phyloP scores from a whole-genome alignment of 30 jellyfish, hydroid and myxozoan genomes.

The Aurelia aurita complex sp. Pacific region DNA sequence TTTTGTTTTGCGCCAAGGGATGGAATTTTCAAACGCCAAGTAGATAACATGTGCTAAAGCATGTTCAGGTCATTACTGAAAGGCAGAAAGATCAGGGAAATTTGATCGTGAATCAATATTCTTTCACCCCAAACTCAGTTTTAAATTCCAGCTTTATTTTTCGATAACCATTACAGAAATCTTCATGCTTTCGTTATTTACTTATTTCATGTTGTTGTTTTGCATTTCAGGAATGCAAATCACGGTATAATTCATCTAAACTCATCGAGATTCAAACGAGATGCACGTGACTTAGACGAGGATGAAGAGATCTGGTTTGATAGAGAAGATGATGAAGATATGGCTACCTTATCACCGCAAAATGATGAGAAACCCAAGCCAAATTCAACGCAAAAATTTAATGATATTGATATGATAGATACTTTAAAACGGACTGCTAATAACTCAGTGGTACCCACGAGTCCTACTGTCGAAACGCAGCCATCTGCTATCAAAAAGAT shows the following conservation, averaged over 20 bases:
- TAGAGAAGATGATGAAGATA: constrained; percentile 86
- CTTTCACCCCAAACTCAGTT: too few relatives aligned
- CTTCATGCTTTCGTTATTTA: too few relatives aligned
- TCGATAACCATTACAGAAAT: too few relatives aligned
- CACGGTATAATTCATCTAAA: constrained; percentile 81
- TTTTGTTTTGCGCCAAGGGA: too few relatives aligned
- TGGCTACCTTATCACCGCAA: constrained; percentile 27
- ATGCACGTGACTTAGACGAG: constrained; percentile 91
- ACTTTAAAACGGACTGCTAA: constrained; percentile 57
- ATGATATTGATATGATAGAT: constrained; percentile 91
- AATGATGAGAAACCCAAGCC: constrained; percentile 65
- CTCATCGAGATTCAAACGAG: constrained; percentile 80
- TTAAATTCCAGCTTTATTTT: too few relatives aligned
- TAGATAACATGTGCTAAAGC: too few relatives aligned
- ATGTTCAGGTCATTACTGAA: too few relatives aligned
- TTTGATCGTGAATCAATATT: too few relatives aligned
- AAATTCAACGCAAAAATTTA: constrained; percentile 43
- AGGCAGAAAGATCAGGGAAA: too few relatives aligned
- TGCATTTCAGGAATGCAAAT: constrained; percentile 65
- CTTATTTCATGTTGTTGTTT: too few relatives aligned
- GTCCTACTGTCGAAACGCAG: constrained; percentile 31
- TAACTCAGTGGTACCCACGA: constrained; percentile 40
- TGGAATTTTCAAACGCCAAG: too few relatives aligned
- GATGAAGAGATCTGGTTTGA: constrained; percentile 98
- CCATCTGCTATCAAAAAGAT: constrained; percentile 17